Evolutionary conservation across 2,113 vertebrate genomes (phyloP).

Genomic region (Urocynchramus pylzowi): DNA sequence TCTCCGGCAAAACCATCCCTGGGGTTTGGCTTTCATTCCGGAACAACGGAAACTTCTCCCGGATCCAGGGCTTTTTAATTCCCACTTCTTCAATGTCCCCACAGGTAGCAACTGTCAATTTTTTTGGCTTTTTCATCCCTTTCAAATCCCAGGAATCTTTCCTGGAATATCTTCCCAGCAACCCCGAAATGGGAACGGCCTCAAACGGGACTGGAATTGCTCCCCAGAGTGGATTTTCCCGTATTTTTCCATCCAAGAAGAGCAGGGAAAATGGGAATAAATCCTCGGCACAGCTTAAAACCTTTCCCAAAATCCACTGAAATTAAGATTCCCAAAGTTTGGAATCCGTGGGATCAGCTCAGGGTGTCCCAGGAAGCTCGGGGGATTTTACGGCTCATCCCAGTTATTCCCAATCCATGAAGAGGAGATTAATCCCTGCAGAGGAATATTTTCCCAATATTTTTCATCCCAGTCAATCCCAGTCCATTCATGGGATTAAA

Average conservation of each 20-base stretch:
- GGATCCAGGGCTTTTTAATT: not conserved
- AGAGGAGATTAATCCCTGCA: not conserved
- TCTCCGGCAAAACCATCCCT: not conserved
- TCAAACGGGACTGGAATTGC: accelerated
- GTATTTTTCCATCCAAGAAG: not conserved
- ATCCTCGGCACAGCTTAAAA: not conserved
- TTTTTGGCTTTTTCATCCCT: not conserved
- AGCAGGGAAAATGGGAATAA: not conserved
- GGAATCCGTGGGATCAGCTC: not conserved
- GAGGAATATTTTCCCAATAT: not conserved
- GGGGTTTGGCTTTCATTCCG: not conserved
- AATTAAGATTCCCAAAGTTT: not conserved
- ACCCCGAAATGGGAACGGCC: not conserved
- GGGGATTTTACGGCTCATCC: not conserved
- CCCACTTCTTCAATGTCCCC: not conserved
- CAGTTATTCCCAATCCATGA: not conserved
- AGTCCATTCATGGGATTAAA: not conserved
- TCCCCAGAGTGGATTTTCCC: not conserved
- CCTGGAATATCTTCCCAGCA: not conserved
- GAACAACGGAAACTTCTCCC: not conserved
- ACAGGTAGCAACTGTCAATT: not conserved
- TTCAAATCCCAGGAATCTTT: not conserved
- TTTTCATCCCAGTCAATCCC: not conserved
- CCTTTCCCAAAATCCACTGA: not conserved
- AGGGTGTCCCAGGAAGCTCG: not conserved